These are phyloP conservation scores for Lochmaea crataegi DNA, from an alignment of 2,888 invertebrate species.

Conservation along the genomic window DNA sequence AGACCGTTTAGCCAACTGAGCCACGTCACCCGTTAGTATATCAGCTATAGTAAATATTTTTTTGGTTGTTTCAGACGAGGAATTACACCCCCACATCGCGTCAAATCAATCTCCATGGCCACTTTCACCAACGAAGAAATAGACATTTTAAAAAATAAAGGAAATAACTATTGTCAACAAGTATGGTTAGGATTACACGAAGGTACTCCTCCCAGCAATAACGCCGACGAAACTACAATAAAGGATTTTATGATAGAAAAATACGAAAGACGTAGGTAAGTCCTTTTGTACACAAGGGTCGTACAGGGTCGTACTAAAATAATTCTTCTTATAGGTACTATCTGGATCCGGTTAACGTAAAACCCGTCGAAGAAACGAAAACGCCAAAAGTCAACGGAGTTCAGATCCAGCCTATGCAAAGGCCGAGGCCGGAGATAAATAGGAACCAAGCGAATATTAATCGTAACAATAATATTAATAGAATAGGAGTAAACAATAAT, in stretches of 20 bases:
- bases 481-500: slow-evolving; percentile 18
- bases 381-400: slow-evolving; percentile 52
- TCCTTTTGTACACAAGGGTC: neutral
- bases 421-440: slow-evolving; percentile 54
- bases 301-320: no score
- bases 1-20: no score
- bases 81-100: slow-evolving; percentile 96
- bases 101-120: slow-evolving; percentile 99
- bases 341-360: slow-evolving; percentile 51
- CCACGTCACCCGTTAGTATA: no score
- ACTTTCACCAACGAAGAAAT: slow-evolving; percentile 96
- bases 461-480: slow-evolving; percentile 24
- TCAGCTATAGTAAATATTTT: no score
- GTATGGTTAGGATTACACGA: slow-evolving; percentile 95
- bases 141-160: slow-evolving; percentile 87
- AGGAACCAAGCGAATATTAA: slow-evolving; percentile 41
- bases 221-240: slow-evolving; percentile 89
- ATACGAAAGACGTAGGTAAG: slow-evolving; percentile 88
- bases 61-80: slow-evolving; percentile 85
- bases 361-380: slow-evolving; percentile 44
- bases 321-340: slow-evolving; percentile 58
- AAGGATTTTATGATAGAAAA: slow-evolving; percentile 94
- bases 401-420: slow-evolving; percentile 45
- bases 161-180: slow-evolving; percentile 93
- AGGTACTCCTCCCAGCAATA: slow-evolving; percentile 72